Conservation (phyloP, 2,797 vertebrate species). For the Myotis findleyi region DNA sequence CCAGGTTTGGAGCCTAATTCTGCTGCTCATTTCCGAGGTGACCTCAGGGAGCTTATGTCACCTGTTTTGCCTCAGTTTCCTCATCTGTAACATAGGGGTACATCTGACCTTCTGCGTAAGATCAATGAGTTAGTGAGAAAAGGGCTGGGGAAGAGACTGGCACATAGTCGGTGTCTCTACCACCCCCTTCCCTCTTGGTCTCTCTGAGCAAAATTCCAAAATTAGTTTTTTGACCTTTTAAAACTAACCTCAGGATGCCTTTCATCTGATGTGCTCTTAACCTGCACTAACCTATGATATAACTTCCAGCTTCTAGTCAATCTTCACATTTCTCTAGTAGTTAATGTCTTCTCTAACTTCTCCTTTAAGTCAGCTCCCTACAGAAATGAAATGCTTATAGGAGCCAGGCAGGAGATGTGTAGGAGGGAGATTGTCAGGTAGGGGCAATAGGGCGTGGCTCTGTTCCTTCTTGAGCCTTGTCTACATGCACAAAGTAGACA, state of each 20-base stretch:
- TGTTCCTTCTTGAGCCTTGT: no score
- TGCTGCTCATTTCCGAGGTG: not conserved
- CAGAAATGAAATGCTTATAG: not conserved
- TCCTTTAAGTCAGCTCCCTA: not conserved
- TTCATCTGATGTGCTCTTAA: not conserved
- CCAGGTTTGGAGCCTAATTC: not conserved
- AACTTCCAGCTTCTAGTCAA: not conserved
- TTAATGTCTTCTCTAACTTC: not conserved
- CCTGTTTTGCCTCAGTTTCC: not conserved
- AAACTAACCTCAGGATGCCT: not conserved
- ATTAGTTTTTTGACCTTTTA: no score
- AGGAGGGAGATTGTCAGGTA: not conserved
- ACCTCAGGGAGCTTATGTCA: not conserved
- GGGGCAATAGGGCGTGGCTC: not conserved
- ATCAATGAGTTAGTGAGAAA: not conserved
- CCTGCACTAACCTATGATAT: no score
- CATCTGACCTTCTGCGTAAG: not conserved
- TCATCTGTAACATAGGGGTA: not conserved
- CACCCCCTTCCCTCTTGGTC: not conserved
- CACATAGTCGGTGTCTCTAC: not conserved
- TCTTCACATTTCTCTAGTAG: not conserved
- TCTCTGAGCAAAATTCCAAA: not conserved
- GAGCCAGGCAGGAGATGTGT: not conserved
- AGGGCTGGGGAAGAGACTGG: not conserved
- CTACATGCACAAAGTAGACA: not conserved